Evolutionary conservation across 2,888 invertebrate genomes (phyloP), one percentile per base, ranked within the genome.

Genomic region (Yponomeuta sedellus): DNA sequence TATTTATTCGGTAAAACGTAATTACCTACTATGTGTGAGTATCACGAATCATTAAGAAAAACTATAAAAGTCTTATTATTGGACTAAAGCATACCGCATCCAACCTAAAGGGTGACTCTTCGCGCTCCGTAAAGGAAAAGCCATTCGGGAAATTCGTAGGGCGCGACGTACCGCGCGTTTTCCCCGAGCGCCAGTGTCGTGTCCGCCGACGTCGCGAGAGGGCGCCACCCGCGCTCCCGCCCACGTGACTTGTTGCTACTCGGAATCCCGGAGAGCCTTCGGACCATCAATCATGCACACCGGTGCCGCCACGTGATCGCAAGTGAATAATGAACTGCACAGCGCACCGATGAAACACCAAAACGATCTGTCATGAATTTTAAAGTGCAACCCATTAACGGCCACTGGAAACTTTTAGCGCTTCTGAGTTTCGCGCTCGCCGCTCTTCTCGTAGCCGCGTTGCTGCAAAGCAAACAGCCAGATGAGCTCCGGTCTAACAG

Each of bases 141-240:
- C 86, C 87, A 85, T 81, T 79, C 83, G 85, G 87, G 85, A 88
- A 88, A 88, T 85, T 87, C 83, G 88, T 83, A 79, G 88, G 88
- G 90, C 81, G 89, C 85, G 88, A 83, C 56, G 82, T 80, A 83
- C 75, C 75, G 4, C 82, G 83, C 82, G 81, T 87, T 88, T 86
- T 85, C 84, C 78, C 80, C 78, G 76, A 77, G 77, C 19, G 83
- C 81, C 90, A 91, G 91, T 91, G 80, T 77, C 83, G 85, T 80
- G 82, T 82, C 80, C 82, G 85, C 83, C 75, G 72, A 86, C 82
- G 84, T 78, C 90, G 88, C 81, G 91, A 85, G 89, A 90, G 89
- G 90, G 89, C 89, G 90, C 84, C 80, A 77, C 77, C 73, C 75
- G 80, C 80, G 82, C 77, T 74, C 74, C 72, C 70, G 22, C 71